Base-by-base conservation (phyloP, 1,140 invertebrate genomes). In the Oedothorax gibbosus region DNA sequence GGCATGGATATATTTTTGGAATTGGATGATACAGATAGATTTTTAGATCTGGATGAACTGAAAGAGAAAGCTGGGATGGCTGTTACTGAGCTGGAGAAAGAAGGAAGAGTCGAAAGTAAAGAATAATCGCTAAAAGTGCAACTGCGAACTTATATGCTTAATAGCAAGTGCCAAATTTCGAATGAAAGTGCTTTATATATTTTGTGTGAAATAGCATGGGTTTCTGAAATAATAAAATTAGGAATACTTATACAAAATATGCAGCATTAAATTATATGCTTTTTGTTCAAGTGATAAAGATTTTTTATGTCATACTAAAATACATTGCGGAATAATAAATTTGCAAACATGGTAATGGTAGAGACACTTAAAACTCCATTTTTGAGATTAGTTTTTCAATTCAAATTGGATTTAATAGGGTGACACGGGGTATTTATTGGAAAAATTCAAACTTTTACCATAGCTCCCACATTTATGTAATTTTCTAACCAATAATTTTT, bases 11-110 rank as follows among this genome's bases (percentile, higher is more conserved):
- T 10, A 18, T 12, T 77, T 3, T 56, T 20, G 49, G 56, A 77
- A 18, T 64, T 77, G 60, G 7, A 65, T 53, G 21, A 18, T 9
- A 15, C 2, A 7, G 15, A 49, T 8, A 18, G 4, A 35, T 14
- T 51, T 77, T 64, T 77, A 21, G n/a, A 57, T 21, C 35, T 77
- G 35, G 75, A 77, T 51, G 14, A 64, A 50, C 51, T 77, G 21
- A 77, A 77, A 56, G 35, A 54, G 53, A 77, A 50, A 51, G 75
- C 75, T 0, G 49, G 50, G 21, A 15, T 15, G 35, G 75, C 60
- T 21, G 35, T 77, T 15, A 10, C 12, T 10, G 60, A 77, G 50
- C 35, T 77, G 18, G 75, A 65, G 18, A 12, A 73, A 50, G 35
- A 77, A 77, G 35, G 11, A 21, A 7, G 2, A 5, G 49, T 12